Base-by-base conservation (phyloP, 2,797 vertebrate genomes). In the Propithecus deckenii region DNA sequence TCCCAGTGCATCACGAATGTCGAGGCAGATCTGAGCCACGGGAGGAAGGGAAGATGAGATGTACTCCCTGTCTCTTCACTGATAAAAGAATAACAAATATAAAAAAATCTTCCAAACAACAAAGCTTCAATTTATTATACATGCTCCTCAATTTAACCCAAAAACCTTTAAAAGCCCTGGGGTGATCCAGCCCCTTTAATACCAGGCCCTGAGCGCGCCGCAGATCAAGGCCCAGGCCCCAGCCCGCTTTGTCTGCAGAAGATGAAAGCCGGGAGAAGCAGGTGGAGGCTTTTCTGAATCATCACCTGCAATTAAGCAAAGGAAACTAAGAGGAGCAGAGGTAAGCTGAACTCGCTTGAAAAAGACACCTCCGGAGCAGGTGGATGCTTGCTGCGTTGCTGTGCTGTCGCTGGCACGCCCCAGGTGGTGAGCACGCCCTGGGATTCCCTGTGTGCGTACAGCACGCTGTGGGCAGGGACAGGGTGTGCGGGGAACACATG, bases 301-400 rank as follows among this genome's bases (percentile, higher is more conserved):
- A 98, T 98, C 98, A 99, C 99, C 98, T 99, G 98, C 98, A 98
- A 98, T 98, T 98, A 99, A 98, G 98, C 97, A 97, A 98, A 98
- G 98, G 98, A 97, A 98, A 97, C 97, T 96, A 97, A 98, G 98
- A 98, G 98, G 97, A 98, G 98, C 96, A 97, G 98, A 97, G 96
- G 98, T 97, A 97, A 98, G 97, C 97, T 96, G 98, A 98, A 98
- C 98, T 98, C 89, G 81, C 98, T 98, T 97, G 94, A 97, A 96
- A 98, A 98, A 98, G 98, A 96, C 98, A 87, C 87, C 98, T 97
- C 65, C 0, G 23, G 98, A 98, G 98, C 98, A 98, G 98, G 98
- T 98, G 98, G 98, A 98, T 97, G 96, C 98, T 97, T 97, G 98
- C 98, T 96, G 95, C 83, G 97, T 90, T 72, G 97, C 95, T 92